These are phyloP conservation scores for Cremastinae sp. DNA, from an alignment of 2,888 invertebrate genomes.

Conservation along the genomic window DNA sequence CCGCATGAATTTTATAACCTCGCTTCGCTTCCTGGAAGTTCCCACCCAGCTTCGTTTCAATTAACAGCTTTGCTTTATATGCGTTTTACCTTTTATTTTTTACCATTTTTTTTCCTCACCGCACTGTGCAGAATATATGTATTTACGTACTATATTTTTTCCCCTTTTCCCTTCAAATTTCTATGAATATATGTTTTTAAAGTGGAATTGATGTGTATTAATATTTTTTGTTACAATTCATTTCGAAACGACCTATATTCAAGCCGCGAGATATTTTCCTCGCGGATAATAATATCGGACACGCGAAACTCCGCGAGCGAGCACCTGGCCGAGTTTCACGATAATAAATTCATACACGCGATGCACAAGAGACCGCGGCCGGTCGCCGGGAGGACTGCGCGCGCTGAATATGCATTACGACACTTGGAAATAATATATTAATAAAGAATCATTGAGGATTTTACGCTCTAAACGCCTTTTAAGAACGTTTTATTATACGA, in stretches of 20 bases:
- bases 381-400: neutral
- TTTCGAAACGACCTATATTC: conserved; percentile 15
- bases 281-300: conserved; percentile 57
- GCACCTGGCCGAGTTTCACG: conserved; percentile 57
- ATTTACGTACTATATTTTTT: too few species aligned
- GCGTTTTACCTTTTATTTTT: conserved; percentile 15
- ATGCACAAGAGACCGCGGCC: conserved; percentile 23
- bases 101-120: neutral
- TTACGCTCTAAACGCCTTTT: too few species aligned
- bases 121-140: too few species aligned
- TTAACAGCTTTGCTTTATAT: conserved; percentile 27
- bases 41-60: conserved; percentile 42
- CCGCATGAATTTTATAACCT: conserved; percentile 47
- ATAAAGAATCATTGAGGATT: too few species aligned
- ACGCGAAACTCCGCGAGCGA: conserved; percentile 52
- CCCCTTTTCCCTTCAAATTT: too few species aligned
- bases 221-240: too few species aligned
- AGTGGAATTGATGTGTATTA: too few species aligned
- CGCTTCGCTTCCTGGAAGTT: conserved; percentile 47
- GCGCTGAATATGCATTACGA: too few species aligned
- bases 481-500: too few species aligned
- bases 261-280: conserved; percentile 32
- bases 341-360: conserved; percentile 62
- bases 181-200: too few species aligned
- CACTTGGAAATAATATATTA: too few species aligned